A percentile compares a stretch with the other conserved stretches of the same genome.
Evolutionary conservation across 2,888 invertebrate species (phyloP).

Genomic region (Tricholauxania praeusta): DNA sequence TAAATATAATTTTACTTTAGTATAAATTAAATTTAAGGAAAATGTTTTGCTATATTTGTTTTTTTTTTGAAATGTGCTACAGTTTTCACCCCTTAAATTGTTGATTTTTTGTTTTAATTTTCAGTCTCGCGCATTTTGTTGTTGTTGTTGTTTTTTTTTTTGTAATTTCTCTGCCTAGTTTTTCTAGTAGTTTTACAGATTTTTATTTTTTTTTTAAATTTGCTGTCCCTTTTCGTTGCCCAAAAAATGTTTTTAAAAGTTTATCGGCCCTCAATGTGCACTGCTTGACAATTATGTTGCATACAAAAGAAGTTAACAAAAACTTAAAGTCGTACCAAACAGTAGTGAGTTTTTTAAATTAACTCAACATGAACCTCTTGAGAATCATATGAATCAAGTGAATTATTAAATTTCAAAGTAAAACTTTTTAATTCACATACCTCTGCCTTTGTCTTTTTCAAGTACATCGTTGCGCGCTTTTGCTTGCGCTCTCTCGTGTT

Average conservation of each 20-base stretch:
- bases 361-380: no score
- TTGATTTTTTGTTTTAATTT: constrained; percentile 28
- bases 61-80: constrained; percentile 34
- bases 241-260: no score
- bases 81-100: constrained; percentile 19
- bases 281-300: no score
- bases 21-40: constrained; percentile 43
- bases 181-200: neutral
- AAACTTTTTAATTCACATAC: neutral
- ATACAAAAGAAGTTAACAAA: no score
- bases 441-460: neutral
- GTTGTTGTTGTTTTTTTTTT: constrained; percentile 38
- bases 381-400: no score
- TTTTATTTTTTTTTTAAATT: neutral
- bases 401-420: no score
- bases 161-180: constrained; percentile 1
- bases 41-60: constrained; percentile 37
- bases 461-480: no score
- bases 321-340: no score
- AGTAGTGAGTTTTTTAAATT: no score
- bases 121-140: constrained; percentile 38
- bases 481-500: neutral
- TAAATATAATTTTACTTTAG: constrained; percentile 9
- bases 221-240: no score
- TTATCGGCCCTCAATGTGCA: no score